phyloP scores from a whole-genome alignment of 2,113 vertebrate genomes.

The Hoplias malabaricus region DNA sequence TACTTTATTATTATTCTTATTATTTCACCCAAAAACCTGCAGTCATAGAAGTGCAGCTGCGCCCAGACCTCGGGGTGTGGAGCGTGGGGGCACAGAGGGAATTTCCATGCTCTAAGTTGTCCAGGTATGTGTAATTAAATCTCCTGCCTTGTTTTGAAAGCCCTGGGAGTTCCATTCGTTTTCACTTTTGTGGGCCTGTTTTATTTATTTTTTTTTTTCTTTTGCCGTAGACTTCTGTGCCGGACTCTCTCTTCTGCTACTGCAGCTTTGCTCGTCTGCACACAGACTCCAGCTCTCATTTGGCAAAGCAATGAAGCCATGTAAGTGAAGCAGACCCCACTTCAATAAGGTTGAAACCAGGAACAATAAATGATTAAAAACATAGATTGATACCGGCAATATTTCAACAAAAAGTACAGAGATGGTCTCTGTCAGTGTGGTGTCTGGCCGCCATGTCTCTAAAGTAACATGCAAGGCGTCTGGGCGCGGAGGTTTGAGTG shows the following conservation, averaged over 20 bases:
- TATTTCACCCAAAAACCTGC: conserved; percentile 54
- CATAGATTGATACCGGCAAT: too few species aligned
- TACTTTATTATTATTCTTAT: conserved; percentile 57
- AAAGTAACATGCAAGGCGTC: too few species aligned
- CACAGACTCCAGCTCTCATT: not conserved
- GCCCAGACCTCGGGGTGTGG: conserved; percentile 19
- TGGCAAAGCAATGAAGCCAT: not conserved
- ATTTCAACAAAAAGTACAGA: too few species aligned
- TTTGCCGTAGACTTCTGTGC: conserved; percentile 38
- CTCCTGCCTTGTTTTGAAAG: conserved; percentile 69
- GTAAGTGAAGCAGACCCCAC: not conserved
- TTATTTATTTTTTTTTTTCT: conserved; percentile 44
- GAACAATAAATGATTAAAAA: too few species aligned
- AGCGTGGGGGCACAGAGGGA: conserved; percentile 23
- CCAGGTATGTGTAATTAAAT: conserved; percentile 77
- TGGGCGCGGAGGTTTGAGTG: too few species aligned
- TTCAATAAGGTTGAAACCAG: too few species aligned
- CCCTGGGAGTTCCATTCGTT: conserved; percentile 67
- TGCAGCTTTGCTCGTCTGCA: conserved; percentile 7
- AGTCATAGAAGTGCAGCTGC: conserved; percentile 29
- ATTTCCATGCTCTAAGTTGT: conserved; percentile 75
- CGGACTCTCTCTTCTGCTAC: not conserved
- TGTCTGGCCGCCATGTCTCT: too few species aligned
- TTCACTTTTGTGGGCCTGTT: conserved; percentile 63
- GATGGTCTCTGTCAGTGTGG: too few species aligned